Base-by-base conservation (phyloP, 1,140 invertebrate genomes). In the Thrips palmi region DNA sequence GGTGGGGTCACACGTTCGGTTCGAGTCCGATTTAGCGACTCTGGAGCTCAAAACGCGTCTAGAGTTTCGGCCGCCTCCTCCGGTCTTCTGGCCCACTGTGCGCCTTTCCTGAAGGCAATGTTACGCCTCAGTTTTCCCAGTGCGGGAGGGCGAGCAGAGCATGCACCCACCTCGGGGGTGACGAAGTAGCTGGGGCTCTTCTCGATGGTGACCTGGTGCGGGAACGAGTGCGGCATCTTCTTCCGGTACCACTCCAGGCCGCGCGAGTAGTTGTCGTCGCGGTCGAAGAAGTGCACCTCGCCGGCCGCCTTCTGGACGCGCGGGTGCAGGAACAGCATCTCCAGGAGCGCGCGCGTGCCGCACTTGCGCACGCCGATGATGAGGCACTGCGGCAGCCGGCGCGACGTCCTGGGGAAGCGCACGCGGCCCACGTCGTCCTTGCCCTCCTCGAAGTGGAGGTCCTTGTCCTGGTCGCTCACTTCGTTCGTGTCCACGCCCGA, bases 121-220 rank as follows among this genome's bases (percentile, higher is more conserved):
- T n/a, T n/a, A n/a, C n/a, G n/a, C n/a, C n/a, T n/a, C n/a, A n/a
- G n/a, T n/a, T n/a, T n/a, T n/a, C n/a, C n/a, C n/a, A n/a, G n/a
- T n/a, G n/a, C n/a, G n/a, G n/a, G n/a, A n/a, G n/a, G n/a, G n/a
- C n/a, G n/a, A 35, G 18, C 38, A 24, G 17, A 36, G 12, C 25
- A 28, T 11, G 4, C 4, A 55, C 61, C 65, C 58, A 88, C 91
- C 67, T 92, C 85, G 12, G 86, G 83, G 11, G 88, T 94, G 35
- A 97, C 83, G 61, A 97, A 96, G 62, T 97, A 97, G 49, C 86
- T 91, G 1, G 92, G 92, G 44, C 86, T 93, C 58, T 97, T 97
- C 59, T 97, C 92, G 48, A 97, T 88, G 11, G 89, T 94, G 43
- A 96, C 75, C 60, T 94, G 87, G 17, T 77, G 78, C 39, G 70